A percentile compares a stretch with the other conserved stretches of the same genome.
These are phyloP conservation scores for Halictus quadricinctus DNA, from an alignment of 2,888 invertebrate genomes.

Conservation along the genomic window DNA sequence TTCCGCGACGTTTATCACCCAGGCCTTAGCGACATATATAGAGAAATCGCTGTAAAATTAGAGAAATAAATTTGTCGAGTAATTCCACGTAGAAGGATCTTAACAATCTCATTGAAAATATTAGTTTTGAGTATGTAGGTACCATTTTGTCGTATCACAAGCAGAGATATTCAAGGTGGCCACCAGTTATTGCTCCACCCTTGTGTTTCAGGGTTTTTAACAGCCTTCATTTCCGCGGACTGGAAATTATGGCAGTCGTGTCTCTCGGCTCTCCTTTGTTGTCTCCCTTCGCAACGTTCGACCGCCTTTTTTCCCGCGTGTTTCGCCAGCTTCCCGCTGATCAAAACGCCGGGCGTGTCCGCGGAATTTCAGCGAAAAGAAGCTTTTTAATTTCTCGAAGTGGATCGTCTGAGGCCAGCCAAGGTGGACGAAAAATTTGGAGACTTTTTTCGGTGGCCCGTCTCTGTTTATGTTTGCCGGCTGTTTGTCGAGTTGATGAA, in stretches of 20 bases:
- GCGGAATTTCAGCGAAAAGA: constrained; percentile 28
- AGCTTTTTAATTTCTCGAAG: constrained; percentile 56
- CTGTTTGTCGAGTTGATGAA: constrained; percentile 38
- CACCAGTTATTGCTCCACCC: too few species aligned
- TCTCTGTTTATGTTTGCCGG: constrained; percentile 15
- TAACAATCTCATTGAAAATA: too few species aligned
- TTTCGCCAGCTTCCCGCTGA: constrained; percentile 27
- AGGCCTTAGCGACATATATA: too few species aligned
- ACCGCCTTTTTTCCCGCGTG: constrained; percentile 8
- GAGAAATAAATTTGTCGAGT: too few species aligned
- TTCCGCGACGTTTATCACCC: too few species aligned
- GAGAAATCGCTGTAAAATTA: too few species aligned
- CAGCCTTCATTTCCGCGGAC: constrained; percentile 9
- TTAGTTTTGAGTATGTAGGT: too few species aligned
- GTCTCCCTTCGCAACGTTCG: constrained; percentile 2
- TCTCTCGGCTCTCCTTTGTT: not conserved
- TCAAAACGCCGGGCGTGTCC: constrained; percentile 29
- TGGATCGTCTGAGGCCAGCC: constrained; percentile 36
- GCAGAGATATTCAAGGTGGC: too few species aligned
- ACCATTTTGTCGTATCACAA: too few species aligned
- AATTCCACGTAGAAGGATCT: too few species aligned
- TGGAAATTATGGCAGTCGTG: not conserved
- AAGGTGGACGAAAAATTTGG: constrained; percentile 45
- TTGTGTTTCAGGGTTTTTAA: not conserved
- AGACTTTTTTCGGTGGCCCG: constrained; percentile 46